A percentile compares a stretch with the other conserved stretches of the same genome.
These are phyloP conservation scores for Centruroides sculpturatus DNA, from an alignment of 1,140 invertebrate species.

Conservation along the genomic window DNA sequence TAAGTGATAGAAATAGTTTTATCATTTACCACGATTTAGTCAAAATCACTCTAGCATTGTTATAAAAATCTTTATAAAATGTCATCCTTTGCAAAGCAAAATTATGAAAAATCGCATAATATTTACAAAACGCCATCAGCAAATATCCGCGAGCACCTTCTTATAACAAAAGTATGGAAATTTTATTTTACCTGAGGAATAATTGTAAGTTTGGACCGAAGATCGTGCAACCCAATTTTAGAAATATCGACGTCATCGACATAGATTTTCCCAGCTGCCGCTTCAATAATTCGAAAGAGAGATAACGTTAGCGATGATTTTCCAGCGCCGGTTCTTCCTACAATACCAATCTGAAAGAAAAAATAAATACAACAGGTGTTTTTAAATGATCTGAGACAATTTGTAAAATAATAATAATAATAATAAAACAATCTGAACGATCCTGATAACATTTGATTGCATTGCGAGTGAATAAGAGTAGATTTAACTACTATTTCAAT, in stretches of 20 bases:
- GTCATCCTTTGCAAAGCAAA: too few species aligned
- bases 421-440: not conserved
- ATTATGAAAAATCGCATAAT: too few species aligned
- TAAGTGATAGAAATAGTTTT: too few species aligned
- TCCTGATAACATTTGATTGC: not conserved
- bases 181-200: constrained; percentile 51
- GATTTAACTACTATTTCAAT: too few species aligned
- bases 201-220: constrained; percentile 72
- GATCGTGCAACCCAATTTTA: constrained; percentile 34
- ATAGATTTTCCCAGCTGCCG: constrained; percentile 30
- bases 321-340: constrained; percentile 38
- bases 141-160: too few species aligned
- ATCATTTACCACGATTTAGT: too few species aligned
- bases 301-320: constrained; percentile 37
- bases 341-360: constrained; percentile 28
- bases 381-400: not conserved
- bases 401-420: not conserved
- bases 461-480: too few species aligned
- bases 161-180: too few species aligned
- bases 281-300: constrained; percentile 38
- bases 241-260: constrained; percentile 35
- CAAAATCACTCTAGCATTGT: too few species aligned
- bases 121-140: too few species aligned
- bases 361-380: not conserved
- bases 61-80: too few species aligned